Evolutionary conservation across 2,888 invertebrate species (phyloP).

Genomic region (Mechanitis messenoides): DNA sequence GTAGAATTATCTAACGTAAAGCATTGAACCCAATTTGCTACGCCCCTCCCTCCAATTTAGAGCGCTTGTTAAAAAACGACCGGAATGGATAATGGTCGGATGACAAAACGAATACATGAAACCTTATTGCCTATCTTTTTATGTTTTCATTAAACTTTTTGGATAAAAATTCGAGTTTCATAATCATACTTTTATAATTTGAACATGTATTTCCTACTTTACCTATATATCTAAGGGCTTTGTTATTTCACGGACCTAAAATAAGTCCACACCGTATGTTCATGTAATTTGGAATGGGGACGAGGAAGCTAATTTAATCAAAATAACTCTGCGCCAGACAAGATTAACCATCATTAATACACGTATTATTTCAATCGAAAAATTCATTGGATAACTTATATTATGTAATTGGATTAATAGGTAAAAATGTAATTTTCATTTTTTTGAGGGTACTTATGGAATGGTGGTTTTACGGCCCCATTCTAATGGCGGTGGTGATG

Average conservation of each 20-base stretch:
- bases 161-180: too few species aligned
- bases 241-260: too few species aligned
- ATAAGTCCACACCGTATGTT: too few species aligned
- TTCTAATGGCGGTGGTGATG: conserved; percentile 53
- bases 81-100: conserved; percentile 19
- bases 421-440: not conserved
- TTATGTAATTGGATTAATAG: not conserved
- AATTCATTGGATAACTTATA: not conserved
- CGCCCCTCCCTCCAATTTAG: conserved; percentile 17
- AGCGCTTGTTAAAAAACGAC: conserved; percentile 19
- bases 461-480: conserved; percentile 51
- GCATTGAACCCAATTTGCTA: conserved; percentile 5
- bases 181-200: too few species aligned
- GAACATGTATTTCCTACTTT: too few species aligned
- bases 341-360: too few species aligned
- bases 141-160: not conserved
- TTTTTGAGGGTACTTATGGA: conserved; percentile 36
- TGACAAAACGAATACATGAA: conserved; percentile 10
- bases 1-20: conserved; percentile 5
- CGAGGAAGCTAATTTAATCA: too few species aligned
- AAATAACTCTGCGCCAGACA: too few species aligned
- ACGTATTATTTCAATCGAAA: too few species aligned
- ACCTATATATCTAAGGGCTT: too few species aligned
- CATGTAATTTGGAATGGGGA: too few species aligned
- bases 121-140: conserved; percentile 1